Evolutionary conservation across 2,113 vertebrate species (phyloP).

Genomic region (Calidris pugnax): DNA sequence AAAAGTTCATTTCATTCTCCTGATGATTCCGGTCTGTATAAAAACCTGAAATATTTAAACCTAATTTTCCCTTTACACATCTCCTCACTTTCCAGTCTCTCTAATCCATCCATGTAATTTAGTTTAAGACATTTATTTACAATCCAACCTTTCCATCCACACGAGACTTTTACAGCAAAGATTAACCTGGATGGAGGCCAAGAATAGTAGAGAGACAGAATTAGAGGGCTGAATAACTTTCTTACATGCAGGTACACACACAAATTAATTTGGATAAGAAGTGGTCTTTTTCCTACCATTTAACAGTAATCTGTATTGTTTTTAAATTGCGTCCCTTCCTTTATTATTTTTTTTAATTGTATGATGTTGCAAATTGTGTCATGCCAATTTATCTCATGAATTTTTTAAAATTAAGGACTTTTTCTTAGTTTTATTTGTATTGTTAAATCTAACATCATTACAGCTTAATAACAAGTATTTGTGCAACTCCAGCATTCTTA

Average conservation of each 20-base stretch:
- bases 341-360: neutral
- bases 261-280: neutral
- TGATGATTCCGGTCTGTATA: neutral
- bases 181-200: neutral
- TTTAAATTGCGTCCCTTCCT: neutral
- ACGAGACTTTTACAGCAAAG: neutral
- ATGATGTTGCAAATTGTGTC: neutral
- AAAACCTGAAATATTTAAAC: neutral
- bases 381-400: neutral
- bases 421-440: neutral
- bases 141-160: neutral
- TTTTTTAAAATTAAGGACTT: neutral
- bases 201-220: neutral
- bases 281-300: neutral
- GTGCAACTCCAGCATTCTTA: neutral
- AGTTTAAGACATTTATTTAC: neutral
- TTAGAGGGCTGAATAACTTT: neutral
- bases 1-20: conserved; percentile 21
- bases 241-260: neutral
- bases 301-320: neutral
- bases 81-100: neutral
- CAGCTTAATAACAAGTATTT: neutral
- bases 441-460: neutral
- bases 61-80: neutral
- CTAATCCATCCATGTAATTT: neutral